Conservation (phyloP, 2,888 invertebrate species). For the Campaea margaritaria region DNA sequence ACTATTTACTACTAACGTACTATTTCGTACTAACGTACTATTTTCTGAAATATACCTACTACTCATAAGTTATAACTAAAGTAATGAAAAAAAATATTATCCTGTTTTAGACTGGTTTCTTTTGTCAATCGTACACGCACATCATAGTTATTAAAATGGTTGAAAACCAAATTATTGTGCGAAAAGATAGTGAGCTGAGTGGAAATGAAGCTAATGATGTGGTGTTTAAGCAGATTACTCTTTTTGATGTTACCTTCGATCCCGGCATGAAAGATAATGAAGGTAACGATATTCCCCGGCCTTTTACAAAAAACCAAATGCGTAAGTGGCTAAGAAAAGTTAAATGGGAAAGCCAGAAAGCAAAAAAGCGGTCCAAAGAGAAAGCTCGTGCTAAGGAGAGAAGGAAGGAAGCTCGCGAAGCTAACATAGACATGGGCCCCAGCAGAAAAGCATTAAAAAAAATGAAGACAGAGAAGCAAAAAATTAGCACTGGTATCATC, state of each 20-base stretch:
- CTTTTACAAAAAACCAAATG: constrained; percentile 87
- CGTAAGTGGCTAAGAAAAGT: constrained; percentile 89
- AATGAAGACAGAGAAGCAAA: constrained; percentile 88
- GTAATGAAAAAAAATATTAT: too few relatives aligned
- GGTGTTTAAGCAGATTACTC: constrained; percentile 65
- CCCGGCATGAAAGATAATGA: constrained; percentile 78
- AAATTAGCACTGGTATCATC: constrained; percentile 89
- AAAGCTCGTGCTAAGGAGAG: constrained; percentile 89
- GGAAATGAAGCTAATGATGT: constrained; percentile 40
- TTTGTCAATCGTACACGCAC: too few relatives aligned
- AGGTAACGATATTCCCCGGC: constrained; percentile 75
- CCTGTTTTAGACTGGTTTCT: too few relatives aligned
- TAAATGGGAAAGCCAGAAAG: constrained; percentile 89
- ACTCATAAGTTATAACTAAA: too few relatives aligned
- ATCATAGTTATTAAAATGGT: constrained; percentile 39
- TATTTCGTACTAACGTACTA: too few relatives aligned
- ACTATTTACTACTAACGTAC: too few relatives aligned
- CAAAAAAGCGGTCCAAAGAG: constrained; percentile 89
- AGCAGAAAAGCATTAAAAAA: constrained; percentile 92
- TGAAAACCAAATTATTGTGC: constrained; percentile 33
- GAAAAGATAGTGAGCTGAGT: constrained; percentile 29
- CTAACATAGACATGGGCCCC: constrained; percentile 90
- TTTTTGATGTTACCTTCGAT: constrained; percentile 74
- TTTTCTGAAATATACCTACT: too few relatives aligned
- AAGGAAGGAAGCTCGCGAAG: constrained; percentile 88